phyloP scores from a whole-genome alignment of 2,888 invertebrate species.

The Himalopsyche anomala region DNA sequence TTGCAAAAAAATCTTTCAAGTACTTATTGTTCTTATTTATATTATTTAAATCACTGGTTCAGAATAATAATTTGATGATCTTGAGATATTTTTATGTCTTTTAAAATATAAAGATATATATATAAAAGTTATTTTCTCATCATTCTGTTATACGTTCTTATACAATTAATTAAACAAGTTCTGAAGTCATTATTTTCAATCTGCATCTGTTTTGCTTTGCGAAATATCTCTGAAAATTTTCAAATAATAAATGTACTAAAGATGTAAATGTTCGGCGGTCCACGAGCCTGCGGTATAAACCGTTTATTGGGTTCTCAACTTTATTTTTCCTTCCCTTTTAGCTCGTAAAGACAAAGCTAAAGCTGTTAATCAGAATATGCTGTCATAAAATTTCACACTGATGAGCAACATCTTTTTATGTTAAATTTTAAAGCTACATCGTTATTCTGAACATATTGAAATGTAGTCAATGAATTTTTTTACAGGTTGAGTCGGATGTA shows the following conservation, averaged over 20 bases:
- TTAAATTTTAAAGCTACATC: neutral
- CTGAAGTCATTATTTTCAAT: too few relatives aligned
- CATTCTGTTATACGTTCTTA: too few relatives aligned
- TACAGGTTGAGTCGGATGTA: too few relatives aligned
- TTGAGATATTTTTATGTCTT: too few relatives aligned
- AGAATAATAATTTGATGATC: too few relatives aligned
- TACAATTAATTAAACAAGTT: too few relatives aligned
- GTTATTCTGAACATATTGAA: constrained; percentile 22
- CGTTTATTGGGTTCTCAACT: constrained; percentile 28
- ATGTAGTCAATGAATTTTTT: neutral
- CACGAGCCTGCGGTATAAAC: neutral
- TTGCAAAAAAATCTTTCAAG: too few relatives aligned
- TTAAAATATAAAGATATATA: too few relatives aligned
- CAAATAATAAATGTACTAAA: neutral
- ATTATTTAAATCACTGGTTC: too few relatives aligned
- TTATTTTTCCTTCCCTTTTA: constrained; percentile 9
- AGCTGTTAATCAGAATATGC: constrained; percentile 35
- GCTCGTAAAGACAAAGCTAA: constrained; percentile 42
- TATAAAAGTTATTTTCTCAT: too few relatives aligned
- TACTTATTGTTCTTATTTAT: too few relatives aligned
- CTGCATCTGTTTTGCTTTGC: neutral
- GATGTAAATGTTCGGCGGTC: neutral
- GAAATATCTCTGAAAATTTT: neutral
- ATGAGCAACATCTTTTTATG: neutral
- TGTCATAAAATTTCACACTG: constrained; percentile 35